phyloP scores from a whole-genome alignment of 2,113 vertebrate species.

The Cyphomyrus discorhynchus region DNA sequence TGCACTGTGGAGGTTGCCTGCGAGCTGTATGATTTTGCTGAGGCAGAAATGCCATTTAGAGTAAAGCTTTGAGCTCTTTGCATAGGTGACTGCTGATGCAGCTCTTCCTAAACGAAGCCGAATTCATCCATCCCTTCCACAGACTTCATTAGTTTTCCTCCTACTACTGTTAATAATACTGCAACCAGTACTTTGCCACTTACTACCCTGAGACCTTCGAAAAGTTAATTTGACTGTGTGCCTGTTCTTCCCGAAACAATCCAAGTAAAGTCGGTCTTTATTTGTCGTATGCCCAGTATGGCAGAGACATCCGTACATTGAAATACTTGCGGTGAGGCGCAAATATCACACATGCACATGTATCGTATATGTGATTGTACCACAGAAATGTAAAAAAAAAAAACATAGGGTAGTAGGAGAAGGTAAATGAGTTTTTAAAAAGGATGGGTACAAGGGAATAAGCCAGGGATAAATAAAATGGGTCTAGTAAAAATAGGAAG shows the following conservation, averaged over 20 bases:
- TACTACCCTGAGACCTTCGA: neutral
- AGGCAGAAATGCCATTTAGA: neutral
- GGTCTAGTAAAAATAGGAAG: neutral
- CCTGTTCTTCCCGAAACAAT: neutral
- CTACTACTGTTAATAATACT: neutral
- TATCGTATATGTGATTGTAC: neutral
- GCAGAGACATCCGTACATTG: neutral
- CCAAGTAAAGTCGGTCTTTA: neutral
- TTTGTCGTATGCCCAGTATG: neutral
- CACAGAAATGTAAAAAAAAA: neutral
- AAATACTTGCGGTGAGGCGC: neutral
- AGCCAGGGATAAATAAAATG: neutral
- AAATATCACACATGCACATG: neutral
- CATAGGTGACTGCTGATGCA: neutral
- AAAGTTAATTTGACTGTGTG: neutral
- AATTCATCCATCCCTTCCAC: neutral
- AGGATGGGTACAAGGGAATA: neutral
- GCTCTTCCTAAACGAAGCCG: neutral
- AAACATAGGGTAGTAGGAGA: neutral
- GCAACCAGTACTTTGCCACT: neutral
- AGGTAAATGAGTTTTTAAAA: neutral
- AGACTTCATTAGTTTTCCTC: neutral
- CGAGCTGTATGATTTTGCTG: neutral
- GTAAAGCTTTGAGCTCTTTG: neutral
- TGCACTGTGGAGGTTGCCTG: too few species aligned